Evolutionary conservation across 2,113 vertebrate species (phyloP).

Genomic region (Pteruthius melanotis): DNA sequence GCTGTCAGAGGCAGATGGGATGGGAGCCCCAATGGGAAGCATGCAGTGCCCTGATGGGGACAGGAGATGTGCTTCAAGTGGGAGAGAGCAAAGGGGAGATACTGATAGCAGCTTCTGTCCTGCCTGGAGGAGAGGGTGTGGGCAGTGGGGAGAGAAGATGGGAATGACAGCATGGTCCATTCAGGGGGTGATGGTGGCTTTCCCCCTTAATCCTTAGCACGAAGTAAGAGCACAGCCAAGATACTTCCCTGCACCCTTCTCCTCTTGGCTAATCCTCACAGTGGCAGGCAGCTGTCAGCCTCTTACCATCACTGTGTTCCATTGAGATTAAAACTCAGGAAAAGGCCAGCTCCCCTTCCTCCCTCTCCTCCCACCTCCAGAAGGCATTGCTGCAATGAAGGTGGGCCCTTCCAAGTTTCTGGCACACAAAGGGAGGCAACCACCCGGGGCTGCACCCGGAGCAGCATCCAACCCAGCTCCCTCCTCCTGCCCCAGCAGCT

Average conservation of each 20-base stretch:
- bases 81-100: not conserved
- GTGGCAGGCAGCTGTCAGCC: not conserved
- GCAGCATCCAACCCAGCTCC: not conserved
- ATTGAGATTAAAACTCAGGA: not conserved
- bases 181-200: not conserved
- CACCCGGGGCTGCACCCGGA: rapidly evolving
- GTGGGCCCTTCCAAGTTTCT: not conserved
- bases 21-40: not conserved
- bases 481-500: rapidly evolving
- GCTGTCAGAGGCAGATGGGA: not conserved
- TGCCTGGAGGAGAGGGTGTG: not conserved
- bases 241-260: not conserved
- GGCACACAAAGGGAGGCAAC: not conserved
- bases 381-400: not conserved
- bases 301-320: not conserved
- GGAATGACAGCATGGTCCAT: not conserved
- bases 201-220: not conserved
- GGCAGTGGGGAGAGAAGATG: not conserved
- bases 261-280: not conserved
- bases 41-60: not conserved
- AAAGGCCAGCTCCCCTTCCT: not conserved
- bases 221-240: not conserved
- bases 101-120: not conserved
- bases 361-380: not conserved
- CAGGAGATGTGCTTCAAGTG: not conserved